Conservation (phyloP, 2,797 vertebrate species). For the Chrosomus eos region DNA sequence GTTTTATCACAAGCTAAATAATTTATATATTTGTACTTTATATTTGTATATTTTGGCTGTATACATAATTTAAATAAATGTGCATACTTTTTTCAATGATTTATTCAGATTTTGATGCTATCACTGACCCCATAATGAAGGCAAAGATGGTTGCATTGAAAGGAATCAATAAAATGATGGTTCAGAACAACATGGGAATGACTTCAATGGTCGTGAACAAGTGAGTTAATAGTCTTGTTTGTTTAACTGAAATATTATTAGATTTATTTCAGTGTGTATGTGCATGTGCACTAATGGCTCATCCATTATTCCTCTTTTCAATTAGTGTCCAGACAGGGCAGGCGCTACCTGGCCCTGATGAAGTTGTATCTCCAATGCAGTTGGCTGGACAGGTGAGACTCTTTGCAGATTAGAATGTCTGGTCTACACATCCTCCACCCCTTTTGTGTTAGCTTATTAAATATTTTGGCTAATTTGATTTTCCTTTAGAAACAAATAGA, state of each 20-base stretch:
- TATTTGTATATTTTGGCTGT: background rate
- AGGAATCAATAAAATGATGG: constrained; percentile 99
- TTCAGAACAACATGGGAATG: constrained; percentile 97
- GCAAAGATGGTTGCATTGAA: constrained; percentile 99
- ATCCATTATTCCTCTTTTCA: constrained; percentile 50
- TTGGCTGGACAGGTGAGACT: constrained; percentile 83
- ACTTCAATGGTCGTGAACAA: constrained; percentile 93
- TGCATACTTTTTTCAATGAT: background rate
- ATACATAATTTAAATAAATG: background rate
- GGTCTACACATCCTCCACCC: background rate
- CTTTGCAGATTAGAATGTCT: background rate
- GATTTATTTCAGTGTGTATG: background rate
- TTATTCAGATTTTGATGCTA: constrained; percentile 91
- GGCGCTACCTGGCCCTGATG: constrained; percentile 78
- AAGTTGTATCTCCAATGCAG: constrained; percentile 83
- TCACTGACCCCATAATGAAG: constrained; percentile 99
- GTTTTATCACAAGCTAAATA: background rate
- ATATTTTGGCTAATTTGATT: background rate
- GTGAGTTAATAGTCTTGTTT: constrained; percentile 71
- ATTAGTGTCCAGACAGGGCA: constrained; percentile 77
- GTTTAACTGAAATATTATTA: background rate
- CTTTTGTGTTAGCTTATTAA: background rate
- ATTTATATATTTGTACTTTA: background rate
- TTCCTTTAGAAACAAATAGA: background rate
- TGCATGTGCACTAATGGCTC: background rate